phyloP scores from a whole-genome alignment of 2,797 vertebrate species.

The Notoglanidium macrostoma region DNA sequence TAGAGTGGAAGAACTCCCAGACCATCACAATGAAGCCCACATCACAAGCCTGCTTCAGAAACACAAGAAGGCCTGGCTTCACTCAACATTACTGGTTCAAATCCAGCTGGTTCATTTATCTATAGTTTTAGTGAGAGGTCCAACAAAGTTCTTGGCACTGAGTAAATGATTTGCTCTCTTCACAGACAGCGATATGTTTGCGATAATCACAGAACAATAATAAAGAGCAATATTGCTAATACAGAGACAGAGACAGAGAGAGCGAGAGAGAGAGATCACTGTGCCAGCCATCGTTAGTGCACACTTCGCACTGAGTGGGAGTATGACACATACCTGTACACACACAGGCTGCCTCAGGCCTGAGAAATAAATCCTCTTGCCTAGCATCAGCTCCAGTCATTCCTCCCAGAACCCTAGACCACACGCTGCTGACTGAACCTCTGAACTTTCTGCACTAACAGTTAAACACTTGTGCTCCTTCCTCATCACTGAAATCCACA shows the following conservation, averaged over 20 bases:
- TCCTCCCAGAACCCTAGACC: slow-evolving; percentile 8
- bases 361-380: slow-evolving; percentile 1
- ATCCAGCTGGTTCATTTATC: background rate
- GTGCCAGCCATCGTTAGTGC: background rate
- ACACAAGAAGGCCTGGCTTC: slow-evolving; percentile 18
- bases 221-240: slow-evolving; percentile 13
- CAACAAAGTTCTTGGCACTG: slow-evolving; percentile 65
- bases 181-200: slow-evolving; percentile 7
- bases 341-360: background rate
- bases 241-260: background rate
- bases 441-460: slow-evolving; percentile 65
- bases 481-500: slow-evolving; percentile 81
- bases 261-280: background rate
- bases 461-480: slow-evolving; percentile 78
- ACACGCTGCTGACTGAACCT: slow-evolving; percentile 17
- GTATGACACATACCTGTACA: background rate
- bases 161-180: slow-evolving; percentile 39
- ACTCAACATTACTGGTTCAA: background rate
- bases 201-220: slow-evolving; percentile 39
- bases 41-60: slow-evolving; percentile 15
- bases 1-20: slow-evolving; percentile 28
- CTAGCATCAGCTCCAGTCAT: background rate
- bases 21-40: slow-evolving; percentile 18
- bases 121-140: slow-evolving; percentile 14
- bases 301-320: background rate